A percentile compares a stretch with the other conserved stretches of the same genome.
phyloP scores from a whole-genome alignment of 2,797 vertebrate species.

The Myioborus miniatus region DNA sequence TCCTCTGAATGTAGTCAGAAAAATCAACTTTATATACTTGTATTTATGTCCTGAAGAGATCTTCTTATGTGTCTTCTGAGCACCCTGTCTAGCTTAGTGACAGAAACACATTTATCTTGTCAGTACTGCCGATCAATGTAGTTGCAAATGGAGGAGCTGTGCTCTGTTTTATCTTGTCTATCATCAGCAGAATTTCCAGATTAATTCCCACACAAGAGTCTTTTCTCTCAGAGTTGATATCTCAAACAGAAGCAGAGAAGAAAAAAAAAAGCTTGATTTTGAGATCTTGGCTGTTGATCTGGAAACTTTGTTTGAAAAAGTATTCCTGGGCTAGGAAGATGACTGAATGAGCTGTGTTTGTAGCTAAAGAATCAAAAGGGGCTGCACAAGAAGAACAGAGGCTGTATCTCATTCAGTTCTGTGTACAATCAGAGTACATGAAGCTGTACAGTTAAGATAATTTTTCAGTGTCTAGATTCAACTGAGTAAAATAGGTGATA shows the following conservation, averaged over 20 bases:
- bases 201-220: not conserved
- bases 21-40: not conserved
- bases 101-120: conserved; percentile 13
- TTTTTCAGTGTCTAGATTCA: not conserved
- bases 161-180: not conserved
- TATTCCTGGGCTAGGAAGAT: not conserved
- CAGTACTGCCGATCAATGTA: not conserved
- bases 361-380: not conserved
- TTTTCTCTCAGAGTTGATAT: not conserved
- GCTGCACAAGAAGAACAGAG: not conserved
- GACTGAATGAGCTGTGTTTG: not conserved
- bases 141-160: not conserved
- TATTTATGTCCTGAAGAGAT: not conserved
- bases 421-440: not conserved
- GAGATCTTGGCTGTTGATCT: not conserved
- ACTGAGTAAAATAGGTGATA: not conserved
- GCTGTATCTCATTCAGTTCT: not conserved
- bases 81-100: not conserved
- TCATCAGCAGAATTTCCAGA: conserved; percentile 23
- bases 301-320: not conserved
- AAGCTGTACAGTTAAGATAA: not conserved
- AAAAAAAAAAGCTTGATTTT: not conserved
- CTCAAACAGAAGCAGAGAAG: not conserved
- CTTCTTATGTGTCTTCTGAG: not conserved
- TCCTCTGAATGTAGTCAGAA: not conserved